Evolutionary conservation across 2,113 vertebrate species (phyloP).

Genomic region (Thunnus maccoyii): DNA sequence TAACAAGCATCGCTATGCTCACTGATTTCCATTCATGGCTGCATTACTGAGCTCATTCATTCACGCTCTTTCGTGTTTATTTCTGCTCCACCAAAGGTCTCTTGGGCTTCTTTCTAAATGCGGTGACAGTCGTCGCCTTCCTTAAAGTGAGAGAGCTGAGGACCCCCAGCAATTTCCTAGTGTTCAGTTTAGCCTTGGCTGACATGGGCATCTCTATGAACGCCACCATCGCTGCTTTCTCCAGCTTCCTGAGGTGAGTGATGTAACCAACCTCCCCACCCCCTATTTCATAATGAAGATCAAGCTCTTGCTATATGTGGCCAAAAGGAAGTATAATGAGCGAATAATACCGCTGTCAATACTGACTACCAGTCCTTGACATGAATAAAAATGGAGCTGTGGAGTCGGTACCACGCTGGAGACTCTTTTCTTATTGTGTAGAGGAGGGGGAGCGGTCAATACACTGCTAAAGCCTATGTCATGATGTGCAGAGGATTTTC

Average conservation of each 20-base stretch:
- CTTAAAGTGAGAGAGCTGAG: slow-evolving; percentile 91
- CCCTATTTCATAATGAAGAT: slow-evolving; percentile 26
- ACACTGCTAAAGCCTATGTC: neutral
- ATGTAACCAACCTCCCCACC: slow-evolving; percentile 31
- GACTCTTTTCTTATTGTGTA: neutral
- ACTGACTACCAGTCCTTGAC: neutral
- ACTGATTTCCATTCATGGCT: neutral
- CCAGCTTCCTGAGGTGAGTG: slow-evolving; percentile 93
- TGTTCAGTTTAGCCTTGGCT: slow-evolving; percentile 92
- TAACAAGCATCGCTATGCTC: slow-evolving; percentile 15
- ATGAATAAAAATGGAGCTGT: neutral
- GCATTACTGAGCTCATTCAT: neutral
- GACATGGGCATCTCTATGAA: slow-evolving; percentile 95
- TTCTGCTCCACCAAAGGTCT: slow-evolving; percentile 87
- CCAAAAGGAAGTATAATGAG: neutral
- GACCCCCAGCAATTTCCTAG: slow-evolving; percentile 93
- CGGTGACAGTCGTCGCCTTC: slow-evolving; percentile 92
- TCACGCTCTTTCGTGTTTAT: slow-evolving; percentile 8
- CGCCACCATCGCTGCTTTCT: slow-evolving; percentile 91
- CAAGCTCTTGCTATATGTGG: neutral
- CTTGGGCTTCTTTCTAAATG: slow-evolving; percentile 93
- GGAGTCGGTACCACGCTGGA: neutral
- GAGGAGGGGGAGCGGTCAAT: neutral
- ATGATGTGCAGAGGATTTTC: slow-evolving; percentile 30
- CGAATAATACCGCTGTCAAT: neutral